Evolutionary conservation across 2,888 invertebrate species (phyloP).

Genomic region (Flexamia atlantica): DNA sequence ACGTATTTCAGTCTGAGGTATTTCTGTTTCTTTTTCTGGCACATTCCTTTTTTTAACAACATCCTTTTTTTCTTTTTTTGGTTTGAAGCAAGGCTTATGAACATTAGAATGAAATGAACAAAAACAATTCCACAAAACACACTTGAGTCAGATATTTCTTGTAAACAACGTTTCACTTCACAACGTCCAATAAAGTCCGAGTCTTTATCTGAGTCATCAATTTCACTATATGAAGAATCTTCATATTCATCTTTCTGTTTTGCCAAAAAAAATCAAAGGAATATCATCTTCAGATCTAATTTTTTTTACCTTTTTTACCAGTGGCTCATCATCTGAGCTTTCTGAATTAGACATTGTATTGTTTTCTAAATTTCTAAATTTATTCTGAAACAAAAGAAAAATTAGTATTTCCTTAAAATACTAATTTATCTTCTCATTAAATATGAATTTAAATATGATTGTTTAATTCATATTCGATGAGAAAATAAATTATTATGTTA

Average conservation of each 20-base stretch:
- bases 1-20: not conserved
- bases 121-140: not conserved
- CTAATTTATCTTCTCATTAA: too few relatives aligned
- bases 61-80: not conserved
- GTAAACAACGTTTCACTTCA: not conserved
- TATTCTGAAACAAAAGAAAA: not conserved
- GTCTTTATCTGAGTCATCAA: too few relatives aligned
- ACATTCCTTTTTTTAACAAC: not conserved
- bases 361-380: not conserved
- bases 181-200: not conserved
- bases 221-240: too few relatives aligned
- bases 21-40: not conserved
- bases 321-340: slow-evolving; percentile 7
- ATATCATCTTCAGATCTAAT: not conserved
- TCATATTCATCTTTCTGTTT: too few relatives aligned
- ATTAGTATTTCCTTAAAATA: too few relatives aligned
- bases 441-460: not conserved
- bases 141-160: not conserved
- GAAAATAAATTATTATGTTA: too few relatives aligned
- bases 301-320: not conserved
- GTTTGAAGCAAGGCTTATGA: not conserved
- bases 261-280: not conserved
- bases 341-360: slow-evolving; percentile 1
- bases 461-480: too few relatives aligned
- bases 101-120: not conserved